Evolutionary conservation across 2,888 invertebrate species (phyloP).

Genomic region (Campoletis raptor): DNA sequence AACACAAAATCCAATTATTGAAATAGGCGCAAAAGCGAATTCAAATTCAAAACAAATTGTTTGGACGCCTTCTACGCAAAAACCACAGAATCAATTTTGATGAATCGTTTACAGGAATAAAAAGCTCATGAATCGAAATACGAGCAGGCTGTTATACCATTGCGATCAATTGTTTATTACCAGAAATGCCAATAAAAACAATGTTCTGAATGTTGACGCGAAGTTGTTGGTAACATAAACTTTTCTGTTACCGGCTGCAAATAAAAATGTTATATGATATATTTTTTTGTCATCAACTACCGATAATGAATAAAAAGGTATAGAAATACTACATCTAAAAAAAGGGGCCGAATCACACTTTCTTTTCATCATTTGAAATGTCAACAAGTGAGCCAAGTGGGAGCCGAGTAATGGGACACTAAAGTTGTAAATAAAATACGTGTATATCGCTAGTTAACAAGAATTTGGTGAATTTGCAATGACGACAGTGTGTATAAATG

Average conservation of each 20-base stretch:
- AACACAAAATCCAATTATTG: too few species aligned
- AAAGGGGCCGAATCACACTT: neutral
- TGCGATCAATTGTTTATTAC: too few species aligned
- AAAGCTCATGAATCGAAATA: too few species aligned
- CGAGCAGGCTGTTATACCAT: too few species aligned
- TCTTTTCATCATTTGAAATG: neutral
- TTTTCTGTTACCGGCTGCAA: neutral
- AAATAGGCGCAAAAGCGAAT: too few species aligned
- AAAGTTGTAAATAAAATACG: constrained; percentile 3
- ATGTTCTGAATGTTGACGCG: neutral
- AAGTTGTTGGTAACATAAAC: neutral
- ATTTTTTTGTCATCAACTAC: neutral
- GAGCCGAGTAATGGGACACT: neutral
- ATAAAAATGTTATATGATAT: neutral
- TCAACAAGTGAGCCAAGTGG: constrained; percentile 34
- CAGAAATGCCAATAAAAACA: too few species aligned
- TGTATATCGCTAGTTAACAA: constrained; percentile 2
- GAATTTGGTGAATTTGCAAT: constrained; percentile 35
- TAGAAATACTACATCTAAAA: neutral
- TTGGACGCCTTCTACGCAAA: too few species aligned
- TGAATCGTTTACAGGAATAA: too few species aligned
- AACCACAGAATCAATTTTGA: too few species aligned
- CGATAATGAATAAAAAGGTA: neutral
- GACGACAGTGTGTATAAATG: constrained; percentile 46
- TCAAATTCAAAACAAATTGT: too few species aligned